These are phyloP conservation scores for Anastatus disparis DNA, from an alignment of 1,140 invertebrate species.

Conservation along the genomic window DNA sequence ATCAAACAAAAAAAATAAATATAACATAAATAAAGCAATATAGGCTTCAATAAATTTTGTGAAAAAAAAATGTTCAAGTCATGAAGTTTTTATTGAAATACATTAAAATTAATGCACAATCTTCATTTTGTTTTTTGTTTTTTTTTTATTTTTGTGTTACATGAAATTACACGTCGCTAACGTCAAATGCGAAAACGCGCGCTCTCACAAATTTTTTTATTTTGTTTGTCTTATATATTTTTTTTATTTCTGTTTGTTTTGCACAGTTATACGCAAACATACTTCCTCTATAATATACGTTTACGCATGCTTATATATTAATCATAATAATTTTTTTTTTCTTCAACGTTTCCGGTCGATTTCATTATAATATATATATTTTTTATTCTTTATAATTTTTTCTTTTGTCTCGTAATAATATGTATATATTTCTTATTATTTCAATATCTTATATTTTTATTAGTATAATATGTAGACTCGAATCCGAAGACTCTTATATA, in stretches of 20 bases:
- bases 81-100: constrained; percentile 36
- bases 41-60: too few species aligned
- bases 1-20: too few species aligned
- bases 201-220: too few species aligned
- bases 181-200: neutral
- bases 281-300: constrained; percentile 30
- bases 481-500: too few species aligned
- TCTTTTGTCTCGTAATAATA: too few species aligned
- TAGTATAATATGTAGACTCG: too few species aligned
- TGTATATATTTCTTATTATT: too few species aligned
- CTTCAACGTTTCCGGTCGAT: neutral
- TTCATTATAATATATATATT: neutral
- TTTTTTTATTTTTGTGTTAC: too few species aligned
- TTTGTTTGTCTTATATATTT: too few species aligned
- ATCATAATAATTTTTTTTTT: neutral
- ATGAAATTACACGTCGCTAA: neutral
- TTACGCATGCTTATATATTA: constrained; percentile 17
- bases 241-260: neutral
- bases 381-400: too few species aligned
- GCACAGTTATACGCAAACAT: constrained; percentile 12
- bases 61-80: neutral
- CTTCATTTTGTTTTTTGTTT: neutral
- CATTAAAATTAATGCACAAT: constrained; percentile 34
- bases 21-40: too few species aligned
- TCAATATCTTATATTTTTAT: too few species aligned